A percentile compares a stretch with the other conserved stretches of the same genome.
These are phyloP conservation scores for Trachelipus rathkii DNA, from an alignment of 1,140 invertebrate genomes.

Conservation along the genomic window DNA sequence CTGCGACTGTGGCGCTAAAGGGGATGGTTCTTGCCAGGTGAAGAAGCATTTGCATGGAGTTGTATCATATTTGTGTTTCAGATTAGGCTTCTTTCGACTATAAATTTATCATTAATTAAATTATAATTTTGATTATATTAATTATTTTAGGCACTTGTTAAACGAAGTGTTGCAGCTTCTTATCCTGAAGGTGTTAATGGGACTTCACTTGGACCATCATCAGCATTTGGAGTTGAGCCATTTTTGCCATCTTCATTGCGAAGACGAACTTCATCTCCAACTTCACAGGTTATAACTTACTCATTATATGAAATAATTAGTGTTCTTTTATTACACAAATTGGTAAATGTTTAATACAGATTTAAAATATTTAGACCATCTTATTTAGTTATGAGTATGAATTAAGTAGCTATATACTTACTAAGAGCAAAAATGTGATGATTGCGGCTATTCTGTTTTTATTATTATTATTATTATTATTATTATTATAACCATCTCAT, in stretches of 20 bases:
- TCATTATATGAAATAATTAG: neutral
- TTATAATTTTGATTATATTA: neutral
- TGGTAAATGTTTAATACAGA: neutral
- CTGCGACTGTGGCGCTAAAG: conserved; percentile 96
- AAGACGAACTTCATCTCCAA: conserved; percentile 65
- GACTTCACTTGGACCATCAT: conserved; percentile 46
- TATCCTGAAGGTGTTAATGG: conserved; percentile 45
- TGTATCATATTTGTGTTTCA: neutral
- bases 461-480: too few species aligned
- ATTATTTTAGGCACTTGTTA: conserved; percentile 61
- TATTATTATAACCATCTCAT: too few species aligned
- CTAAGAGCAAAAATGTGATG: too few species aligned
- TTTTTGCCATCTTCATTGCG: conserved; percentile 59
- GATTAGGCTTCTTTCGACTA: too few species aligned
- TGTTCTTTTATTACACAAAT: conserved; percentile 26
- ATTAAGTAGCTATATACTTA: too few species aligned
- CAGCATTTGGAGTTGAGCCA: conserved; percentile 53
- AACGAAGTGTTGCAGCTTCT: conserved; percentile 60
- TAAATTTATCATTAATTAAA: too few species aligned
- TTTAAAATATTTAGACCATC: conserved; percentile 35
- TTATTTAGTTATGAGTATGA: conserved; percentile 28
- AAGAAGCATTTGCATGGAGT: neutral
- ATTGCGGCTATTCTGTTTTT: too few species aligned
- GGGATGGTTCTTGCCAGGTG: conserved; percentile 69
- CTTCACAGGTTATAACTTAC: conserved; percentile 20